Percentiles rank a stretch among this genome's conserved stretches.
Evolutionary conservation across 2,888 invertebrate genomes (phyloP).

Genomic region (Ichneumon xanthorius): DNA sequence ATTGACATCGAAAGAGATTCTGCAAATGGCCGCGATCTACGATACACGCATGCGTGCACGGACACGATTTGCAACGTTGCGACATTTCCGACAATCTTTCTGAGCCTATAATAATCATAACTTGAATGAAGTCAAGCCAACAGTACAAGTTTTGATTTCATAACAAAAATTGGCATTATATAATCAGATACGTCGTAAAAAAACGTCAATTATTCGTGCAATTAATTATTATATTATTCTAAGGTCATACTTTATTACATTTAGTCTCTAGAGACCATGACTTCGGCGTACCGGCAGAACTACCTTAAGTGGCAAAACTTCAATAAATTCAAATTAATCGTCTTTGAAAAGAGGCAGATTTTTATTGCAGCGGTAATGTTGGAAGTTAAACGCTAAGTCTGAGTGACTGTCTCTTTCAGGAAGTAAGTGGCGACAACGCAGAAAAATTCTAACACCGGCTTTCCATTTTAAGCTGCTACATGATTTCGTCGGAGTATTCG

Average conservation of each 20-base stretch:
- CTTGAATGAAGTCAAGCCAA: no score
- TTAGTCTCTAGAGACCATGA: no score
- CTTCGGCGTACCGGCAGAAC: neutral
- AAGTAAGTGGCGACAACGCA: slow-evolving; percentile 85
- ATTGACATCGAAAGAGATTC: neutral
- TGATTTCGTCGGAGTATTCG: slow-evolving; percentile 80
- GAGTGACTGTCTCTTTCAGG: slow-evolving; percentile 33
- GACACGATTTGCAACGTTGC: neutral
- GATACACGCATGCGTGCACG: neutral
- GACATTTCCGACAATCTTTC: neutral
- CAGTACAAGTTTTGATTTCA: no score
- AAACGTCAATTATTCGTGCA: no score
- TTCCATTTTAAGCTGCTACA: slow-evolving; percentile 88
- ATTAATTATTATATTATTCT: no score
- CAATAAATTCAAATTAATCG: no score
- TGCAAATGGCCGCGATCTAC: slow-evolving; percentile 3
- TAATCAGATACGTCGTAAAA: no score
- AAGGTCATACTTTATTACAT: no score
- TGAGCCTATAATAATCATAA: neutral
- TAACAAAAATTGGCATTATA: no score
- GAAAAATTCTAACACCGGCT: slow-evolving; percentile 87
- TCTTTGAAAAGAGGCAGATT: no score
- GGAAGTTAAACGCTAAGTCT: neutral
- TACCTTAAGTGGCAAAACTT: no score
- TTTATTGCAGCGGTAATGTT: no score